phyloP scores from a whole-genome alignment of 2,113 vertebrate species.

The Siniperca knerii region DNA sequence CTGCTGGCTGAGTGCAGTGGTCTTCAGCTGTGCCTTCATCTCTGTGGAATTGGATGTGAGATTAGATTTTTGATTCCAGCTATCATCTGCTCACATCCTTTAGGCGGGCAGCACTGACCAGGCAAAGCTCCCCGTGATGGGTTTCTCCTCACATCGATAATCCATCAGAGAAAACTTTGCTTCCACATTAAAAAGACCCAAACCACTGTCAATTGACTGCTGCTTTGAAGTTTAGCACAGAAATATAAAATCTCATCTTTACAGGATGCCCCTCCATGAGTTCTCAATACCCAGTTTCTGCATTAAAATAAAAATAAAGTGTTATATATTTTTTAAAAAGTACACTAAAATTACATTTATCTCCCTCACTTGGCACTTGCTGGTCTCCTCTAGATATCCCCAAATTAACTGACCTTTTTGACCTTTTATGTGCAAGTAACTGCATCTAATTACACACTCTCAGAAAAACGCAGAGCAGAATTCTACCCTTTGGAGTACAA shows the following conservation, averaged over 20 bases:
- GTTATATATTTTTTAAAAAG: no score
- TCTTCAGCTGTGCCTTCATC: slow-evolving; percentile 26
- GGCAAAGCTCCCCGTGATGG: slow-evolving; percentile 16
- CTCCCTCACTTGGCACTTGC: no score
- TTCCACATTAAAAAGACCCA: slow-evolving; percentile 4
- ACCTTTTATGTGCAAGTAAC: neutral
- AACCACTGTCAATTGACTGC: neutral
- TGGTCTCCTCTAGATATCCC: neutral
- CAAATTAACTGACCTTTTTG: neutral
- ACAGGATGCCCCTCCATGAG: neutral
- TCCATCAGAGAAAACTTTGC: slow-evolving; percentile 15
- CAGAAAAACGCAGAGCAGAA: no score
- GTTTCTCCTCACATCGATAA: slow-evolving; percentile 28
- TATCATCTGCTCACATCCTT: slow-evolving; percentile 21
- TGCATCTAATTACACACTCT: neutral
- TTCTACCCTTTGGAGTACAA: neutral
- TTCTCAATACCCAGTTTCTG: slow-evolving; percentile 1
- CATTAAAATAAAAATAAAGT: no score
- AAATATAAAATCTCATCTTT: neutral
- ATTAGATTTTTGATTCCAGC: slow-evolving; percentile 35
- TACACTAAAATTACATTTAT: no score
- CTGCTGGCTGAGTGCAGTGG: slow-evolving; percentile 10
- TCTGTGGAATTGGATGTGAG: slow-evolving; percentile 34
- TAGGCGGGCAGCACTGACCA: slow-evolving; percentile 6
- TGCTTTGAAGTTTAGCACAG: slow-evolving; percentile 30